These are phyloP conservation scores for Platynereis dumerilii DNA, from an alignment of 2,888 invertebrate species.

Conservation along the genomic window DNA sequence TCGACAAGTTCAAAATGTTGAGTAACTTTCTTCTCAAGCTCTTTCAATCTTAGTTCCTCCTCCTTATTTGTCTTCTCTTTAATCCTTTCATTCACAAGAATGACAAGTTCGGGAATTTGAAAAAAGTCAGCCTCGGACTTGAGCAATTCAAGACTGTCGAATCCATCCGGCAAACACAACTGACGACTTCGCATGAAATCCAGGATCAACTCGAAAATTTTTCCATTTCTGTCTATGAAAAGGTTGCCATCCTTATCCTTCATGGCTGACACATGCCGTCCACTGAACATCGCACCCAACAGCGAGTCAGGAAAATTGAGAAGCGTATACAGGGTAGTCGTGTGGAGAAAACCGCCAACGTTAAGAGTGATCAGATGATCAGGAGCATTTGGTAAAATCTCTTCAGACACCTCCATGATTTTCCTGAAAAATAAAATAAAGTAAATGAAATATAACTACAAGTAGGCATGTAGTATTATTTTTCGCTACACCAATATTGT, in stretches of 20 bases:
- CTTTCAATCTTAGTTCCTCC: too few relatives aligned
- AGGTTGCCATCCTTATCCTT: not conserved
- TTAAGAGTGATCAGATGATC: not conserved
- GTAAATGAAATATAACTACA: too few relatives aligned
- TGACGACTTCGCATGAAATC: not conserved
- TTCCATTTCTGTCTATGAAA: conserved; percentile 1
- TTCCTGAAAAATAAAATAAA: too few relatives aligned
- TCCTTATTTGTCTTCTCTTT: too few relatives aligned
- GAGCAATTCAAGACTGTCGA: not conserved
- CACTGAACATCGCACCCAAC: not conserved
- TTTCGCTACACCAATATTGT: too few relatives aligned
- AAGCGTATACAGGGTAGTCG: not conserved
- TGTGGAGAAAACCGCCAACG: not conserved
- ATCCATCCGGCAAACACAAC: not conserved
- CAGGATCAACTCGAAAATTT: not conserved
- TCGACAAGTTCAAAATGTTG: too few relatives aligned
- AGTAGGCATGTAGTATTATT: too few relatives aligned
- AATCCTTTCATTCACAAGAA: too few relatives aligned
- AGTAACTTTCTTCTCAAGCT: too few relatives aligned
- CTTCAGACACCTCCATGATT: too few relatives aligned
- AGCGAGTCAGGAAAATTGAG: not conserved
- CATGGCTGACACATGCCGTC: not conserved
- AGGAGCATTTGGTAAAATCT: too few relatives aligned
- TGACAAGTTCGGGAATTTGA: too few relatives aligned
- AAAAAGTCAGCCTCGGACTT: not conserved